Conservation (phyloP, 1,140 invertebrate genomes). For the roundworm (Caenorhabditis elegans) region WBcel235 BX284605.5:4592501-4593000, state of each 20-base stretch:
- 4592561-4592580: background rate
- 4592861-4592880: no score
- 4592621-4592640: no score
- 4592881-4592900: no score
- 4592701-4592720: no score
- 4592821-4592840: background rate
- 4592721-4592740: slow-evolving; percentile 7
- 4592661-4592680: background rate
- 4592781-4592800: background rate
- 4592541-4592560: background rate
- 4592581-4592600: slow-evolving; percentile 11
- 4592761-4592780: background rate
- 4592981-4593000: slow-evolving; percentile 5
- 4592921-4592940: no score
- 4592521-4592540: no score
- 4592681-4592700: slow-evolving; percentile 1
- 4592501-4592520: no score
- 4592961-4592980: slow-evolving; percentile 7
- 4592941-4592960: background rate
- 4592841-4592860: background rate
- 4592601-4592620: background rate
- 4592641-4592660: slow-evolving; percentile 16
- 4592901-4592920: no score
- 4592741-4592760: background rate
- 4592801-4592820: no score